Evolutionary conservation across 2,113 vertebrate genomes (phyloP), one percentile per base, ranked within the genome.

Genomic region (Mesoclemmys tuberculata): DNA sequence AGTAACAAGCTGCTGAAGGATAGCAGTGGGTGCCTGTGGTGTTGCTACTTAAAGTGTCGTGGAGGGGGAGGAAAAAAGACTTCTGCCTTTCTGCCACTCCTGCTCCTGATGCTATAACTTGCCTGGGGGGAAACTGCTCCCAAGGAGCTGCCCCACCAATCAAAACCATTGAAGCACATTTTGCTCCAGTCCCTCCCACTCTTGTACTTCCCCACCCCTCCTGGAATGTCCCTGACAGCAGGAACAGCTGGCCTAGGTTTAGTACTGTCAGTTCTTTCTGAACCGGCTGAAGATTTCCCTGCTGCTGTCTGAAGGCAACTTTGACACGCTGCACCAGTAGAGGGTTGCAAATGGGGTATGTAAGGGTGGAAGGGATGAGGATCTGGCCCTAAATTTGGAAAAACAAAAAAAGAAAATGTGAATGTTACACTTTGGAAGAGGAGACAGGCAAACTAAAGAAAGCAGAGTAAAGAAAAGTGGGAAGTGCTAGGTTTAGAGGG

Each of bases 401-500:
- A 68, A 44, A 26, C 12, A 27, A 22, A 44, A 44, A 44, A 22
- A 7, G 68, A 41, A 2, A 26, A 14, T 86, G 88, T 89, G 80
- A 68, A 49, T 68, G 35, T 3, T 68, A 7, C 12, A 2, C 35
- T 81, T 91, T 51, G 87, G 29, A 64, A 35, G 85, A 87, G 35
- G 14, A 71, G 71, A 48, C 51, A n/a, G 71, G 44, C 85, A 38
- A 93, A 86, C 11, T 48, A 75, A 81, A 78, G 31, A 7, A 48
- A 84, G 52, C 16, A 89, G 44, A 91, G 80, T 83, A 95, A 95
- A 89, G 38, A 87, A 85, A 46, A 75, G 35, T 49, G 58, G 46
- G n/a, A 21, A 78, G 31, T 41, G 41, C 51, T 75, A 46, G 49
- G 89, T 85, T 82, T 68, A 80, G 18, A 49, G 11, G 51, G 52